phyloP scores from a whole-genome alignment of 2,113 vertebrate species.

The Podarcis cretensis region DNA sequence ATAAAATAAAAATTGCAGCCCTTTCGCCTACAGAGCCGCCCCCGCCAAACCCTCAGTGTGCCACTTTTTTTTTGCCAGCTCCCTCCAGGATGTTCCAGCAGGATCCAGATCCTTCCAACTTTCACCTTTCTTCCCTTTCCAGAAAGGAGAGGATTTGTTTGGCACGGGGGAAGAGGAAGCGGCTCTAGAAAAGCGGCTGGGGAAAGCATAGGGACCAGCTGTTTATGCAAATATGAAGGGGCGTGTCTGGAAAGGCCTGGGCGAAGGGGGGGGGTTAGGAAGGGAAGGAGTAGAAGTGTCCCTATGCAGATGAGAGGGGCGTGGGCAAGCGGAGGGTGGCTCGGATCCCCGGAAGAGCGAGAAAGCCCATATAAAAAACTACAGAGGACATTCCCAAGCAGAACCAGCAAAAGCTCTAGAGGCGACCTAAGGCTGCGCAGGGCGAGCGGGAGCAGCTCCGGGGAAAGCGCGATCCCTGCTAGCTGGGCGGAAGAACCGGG shows the following conservation, averaged over 20 bases:
- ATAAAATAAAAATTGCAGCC: not conserved
- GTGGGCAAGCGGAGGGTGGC: constrained; percentile 79
- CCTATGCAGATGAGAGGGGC: constrained; percentile 74
- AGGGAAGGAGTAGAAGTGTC: constrained; percentile 10
- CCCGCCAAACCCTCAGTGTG: not conserved
- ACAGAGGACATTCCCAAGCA: constrained; percentile 78
- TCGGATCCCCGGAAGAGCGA: constrained; percentile 80
- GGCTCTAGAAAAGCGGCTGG: not conserved
- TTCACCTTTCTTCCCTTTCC: not conserved
- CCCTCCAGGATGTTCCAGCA: constrained; percentile 6
- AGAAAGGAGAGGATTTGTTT: not conserved
- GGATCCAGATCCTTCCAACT: not conserved
- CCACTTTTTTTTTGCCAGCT: not conserved
- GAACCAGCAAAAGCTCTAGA: constrained; percentile 75
- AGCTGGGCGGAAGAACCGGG: constrained; percentile 39
- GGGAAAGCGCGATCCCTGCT: not conserved
- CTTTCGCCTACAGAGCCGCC: not conserved
- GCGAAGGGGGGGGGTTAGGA: not conserved
- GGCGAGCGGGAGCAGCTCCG: not conserved
- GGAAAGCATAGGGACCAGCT: not conserved
- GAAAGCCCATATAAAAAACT: constrained; percentile 83
- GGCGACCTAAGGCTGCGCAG: constrained; percentile 26
- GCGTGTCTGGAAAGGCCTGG: constrained; percentile 36
- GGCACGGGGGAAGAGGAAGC: not conserved
- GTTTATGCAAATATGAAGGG: constrained; percentile 61